Percentiles rank a stretch among this genome's conserved stretches.
Conservation (phyloP, 2,888 invertebrate species). For the Pyrgus malvae region DNA sequence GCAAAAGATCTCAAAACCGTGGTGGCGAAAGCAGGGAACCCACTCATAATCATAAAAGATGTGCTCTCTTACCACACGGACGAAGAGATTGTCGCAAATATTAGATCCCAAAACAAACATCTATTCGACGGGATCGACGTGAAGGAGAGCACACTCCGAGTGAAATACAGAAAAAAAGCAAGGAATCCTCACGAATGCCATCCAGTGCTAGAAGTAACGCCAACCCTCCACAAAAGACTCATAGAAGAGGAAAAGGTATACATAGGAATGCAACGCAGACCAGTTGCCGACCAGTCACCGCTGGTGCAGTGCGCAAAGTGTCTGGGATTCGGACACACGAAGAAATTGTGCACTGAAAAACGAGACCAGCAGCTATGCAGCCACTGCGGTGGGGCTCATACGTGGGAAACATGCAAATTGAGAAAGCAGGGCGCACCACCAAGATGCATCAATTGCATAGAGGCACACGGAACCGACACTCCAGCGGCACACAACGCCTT, state of each 20-base stretch:
- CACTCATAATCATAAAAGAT: neutral
- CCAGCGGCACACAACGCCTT: too few relatives aligned
- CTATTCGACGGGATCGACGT: neutral
- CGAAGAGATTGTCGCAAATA: neutral
- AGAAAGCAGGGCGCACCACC: too few relatives aligned
- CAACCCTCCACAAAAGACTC: neutral
- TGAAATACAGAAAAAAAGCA: neutral
- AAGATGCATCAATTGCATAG: too few relatives aligned
- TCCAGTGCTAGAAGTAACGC: neutral
- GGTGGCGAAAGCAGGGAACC: neutral
- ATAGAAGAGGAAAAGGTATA: slow-evolving; percentile 6
- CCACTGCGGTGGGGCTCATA: neutral
- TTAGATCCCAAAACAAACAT: neutral
- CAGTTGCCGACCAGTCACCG: slow-evolving; percentile 26
- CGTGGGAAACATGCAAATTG: too few relatives aligned
- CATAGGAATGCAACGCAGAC: slow-evolving; percentile 19
- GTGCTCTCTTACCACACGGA: neutral
- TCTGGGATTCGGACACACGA: slow-evolving; percentile 24
- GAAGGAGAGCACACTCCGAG: neutral
- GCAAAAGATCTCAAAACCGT: neutral
- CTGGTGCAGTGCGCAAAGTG: slow-evolving; percentile 28
- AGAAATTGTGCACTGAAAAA: slow-evolving; percentile 7
- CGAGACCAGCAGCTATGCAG: neutral
- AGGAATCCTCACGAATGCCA: too few relatives aligned
- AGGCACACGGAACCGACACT: too few relatives aligned